A percentile compares a stretch with the other conserved stretches of the same genome.
Evolutionary conservation across 2,113 vertebrate species (phyloP).

Genomic region (Salvelinus fontinalis): DNA sequence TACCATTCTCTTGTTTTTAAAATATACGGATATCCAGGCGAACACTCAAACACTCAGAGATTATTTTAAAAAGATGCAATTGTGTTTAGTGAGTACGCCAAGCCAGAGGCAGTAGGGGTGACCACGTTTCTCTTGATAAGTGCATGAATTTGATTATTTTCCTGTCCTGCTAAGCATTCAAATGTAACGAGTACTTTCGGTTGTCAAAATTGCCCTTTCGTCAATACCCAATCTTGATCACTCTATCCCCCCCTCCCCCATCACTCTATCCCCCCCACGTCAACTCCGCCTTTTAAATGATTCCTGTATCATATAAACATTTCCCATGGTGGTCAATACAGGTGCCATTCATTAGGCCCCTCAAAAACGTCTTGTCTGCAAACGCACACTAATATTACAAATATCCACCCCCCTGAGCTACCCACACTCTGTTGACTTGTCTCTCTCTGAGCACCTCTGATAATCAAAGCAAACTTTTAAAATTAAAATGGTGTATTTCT

Average conservation of each 20-base stretch:
- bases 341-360: conserved; percentile 88
- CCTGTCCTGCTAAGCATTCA: too few relatives aligned
- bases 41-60: too few relatives aligned
- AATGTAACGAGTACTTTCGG: too few relatives aligned
- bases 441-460: conserved; percentile 85
- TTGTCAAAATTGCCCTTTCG: conserved; percentile 68
- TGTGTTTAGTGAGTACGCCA: too few relatives aligned
- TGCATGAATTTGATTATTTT: too few relatives aligned
- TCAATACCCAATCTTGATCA: conserved; percentile 91
- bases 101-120: too few relatives aligned
- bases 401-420: conserved; percentile 80
- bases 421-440: conserved; percentile 80
- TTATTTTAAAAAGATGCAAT: too few relatives aligned
- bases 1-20: too few relatives aligned
- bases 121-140: too few relatives aligned
- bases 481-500: conserved; percentile 87
- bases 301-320: conserved; percentile 90
- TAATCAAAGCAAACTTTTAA: conserved; percentile 80
- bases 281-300: conserved; percentile 87
- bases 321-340: conserved; percentile 95
- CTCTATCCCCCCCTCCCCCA: conserved; percentile 42
- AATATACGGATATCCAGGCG: too few relatives aligned
- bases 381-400: conserved; percentile 83
- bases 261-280: conserved; percentile 70
- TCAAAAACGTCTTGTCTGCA: conserved; percentile 83